Evolutionary conservation across 2,888 invertebrate genomes (phyloP), one percentile per base, ranked within the genome.

Genomic region (Heliconius aoede): DNA sequence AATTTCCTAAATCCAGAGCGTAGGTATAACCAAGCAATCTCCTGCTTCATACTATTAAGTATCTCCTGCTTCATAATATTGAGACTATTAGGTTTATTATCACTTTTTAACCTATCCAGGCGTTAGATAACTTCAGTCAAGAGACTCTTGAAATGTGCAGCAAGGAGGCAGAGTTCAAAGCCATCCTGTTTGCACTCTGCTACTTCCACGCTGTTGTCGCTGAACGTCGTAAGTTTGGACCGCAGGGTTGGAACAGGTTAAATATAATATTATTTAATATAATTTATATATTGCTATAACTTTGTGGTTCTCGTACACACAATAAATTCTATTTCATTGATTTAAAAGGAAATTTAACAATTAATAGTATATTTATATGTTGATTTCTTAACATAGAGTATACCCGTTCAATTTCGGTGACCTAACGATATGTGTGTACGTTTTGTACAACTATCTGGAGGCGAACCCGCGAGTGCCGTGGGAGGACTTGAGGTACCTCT

Each of bases 121-220:
- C 99, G 2, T 89, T 99, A 79, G 98, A 98, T 86, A 98, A 98
- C 93, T 99, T 99, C 91, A 97, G 94, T 85, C 99, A 99, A 91
- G 98, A 98, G 89, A 98, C 97, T 0, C 91, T 99, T 74, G 99
- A 99, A 89, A 97, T 97, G 96, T 98, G 98, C 89, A 97, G 97
- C 75, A 98, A 98, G 87, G 99, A 99, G 91, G 96, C 97, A 0
- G 99, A 99, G 90, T 99, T 98, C 88, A 99, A 98, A 90, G 96
- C 97, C 0, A 96, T 98, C 79, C 93, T 98, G 62, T 99, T 99
- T 88, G 96, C 98, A 0, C 93, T 99, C 1, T 98, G 98, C 87
- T 99, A 99, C 88, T 99, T 99, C 92, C 99, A 99, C 88, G 99
- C 99, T 2, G 98, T 98, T 0, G 97, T 99, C 1, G 97, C 98